Evolutionary conservation across 2,888 invertebrate genomes (phyloP).

Genomic region (Pristionchus exspectatus): DNA sequence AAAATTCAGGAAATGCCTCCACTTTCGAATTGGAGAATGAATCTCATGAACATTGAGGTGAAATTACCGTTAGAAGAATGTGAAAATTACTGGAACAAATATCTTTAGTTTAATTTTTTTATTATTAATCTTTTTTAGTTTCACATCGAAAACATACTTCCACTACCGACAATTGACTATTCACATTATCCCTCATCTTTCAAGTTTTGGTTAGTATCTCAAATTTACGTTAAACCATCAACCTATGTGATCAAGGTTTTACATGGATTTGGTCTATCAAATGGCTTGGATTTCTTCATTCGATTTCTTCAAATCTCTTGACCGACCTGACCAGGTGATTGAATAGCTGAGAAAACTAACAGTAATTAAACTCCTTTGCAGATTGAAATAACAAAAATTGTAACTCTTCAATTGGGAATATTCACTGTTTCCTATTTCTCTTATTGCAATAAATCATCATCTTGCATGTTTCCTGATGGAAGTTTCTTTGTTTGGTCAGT

Average conservation of each 20-base stretch:
- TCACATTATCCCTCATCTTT: not conserved
- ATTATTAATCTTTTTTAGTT: not conserved
- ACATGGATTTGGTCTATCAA: slow-evolving; percentile 17
- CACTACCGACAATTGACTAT: not conserved
- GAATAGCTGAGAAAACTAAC: not conserved
- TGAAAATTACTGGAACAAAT: not conserved
- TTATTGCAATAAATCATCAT: not conserved
- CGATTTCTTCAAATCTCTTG: slow-evolving; percentile 12
- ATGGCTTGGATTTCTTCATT: slow-evolving; percentile 26
- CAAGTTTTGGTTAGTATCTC: not conserved
- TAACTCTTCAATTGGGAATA: not conserved
- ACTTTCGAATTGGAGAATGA: not conserved
- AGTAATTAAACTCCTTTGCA: not conserved
- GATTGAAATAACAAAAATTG: not conserved
- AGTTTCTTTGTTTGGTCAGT: slow-evolving; percentile 22
- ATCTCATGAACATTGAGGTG: not conserved
- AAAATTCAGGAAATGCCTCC: not conserved
- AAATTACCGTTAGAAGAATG: not conserved
- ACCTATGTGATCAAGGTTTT: not conserved
- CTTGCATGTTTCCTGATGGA: not conserved
- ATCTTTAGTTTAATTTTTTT: no score
- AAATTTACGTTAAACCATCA: not conserved
- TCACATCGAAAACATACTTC: not conserved
- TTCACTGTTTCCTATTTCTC: not conserved
- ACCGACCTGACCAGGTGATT: not conserved